phyloP scores from a whole-genome alignment of 2,113 vertebrate species.

The Clarias gariepinus region DNA sequence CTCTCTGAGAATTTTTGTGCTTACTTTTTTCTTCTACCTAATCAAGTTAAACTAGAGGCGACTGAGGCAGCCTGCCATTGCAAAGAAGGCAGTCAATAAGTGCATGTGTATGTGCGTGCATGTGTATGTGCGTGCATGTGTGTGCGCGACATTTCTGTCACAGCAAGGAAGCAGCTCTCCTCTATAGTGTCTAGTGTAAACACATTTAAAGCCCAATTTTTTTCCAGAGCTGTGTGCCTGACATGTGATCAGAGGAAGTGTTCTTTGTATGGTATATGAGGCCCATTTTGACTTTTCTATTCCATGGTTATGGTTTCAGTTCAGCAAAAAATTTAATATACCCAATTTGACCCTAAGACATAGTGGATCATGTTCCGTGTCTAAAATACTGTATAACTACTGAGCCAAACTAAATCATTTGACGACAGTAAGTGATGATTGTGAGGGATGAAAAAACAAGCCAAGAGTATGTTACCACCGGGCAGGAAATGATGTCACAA shows the following conservation, averaged over 20 bases:
- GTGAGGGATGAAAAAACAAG: not conserved
- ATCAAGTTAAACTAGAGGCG: not conserved
- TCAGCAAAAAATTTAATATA: not conserved
- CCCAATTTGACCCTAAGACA: not conserved
- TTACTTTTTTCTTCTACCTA: slow-evolving; percentile 21
- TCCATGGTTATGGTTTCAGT: not conserved
- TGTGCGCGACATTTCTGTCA: slow-evolving; percentile 32
- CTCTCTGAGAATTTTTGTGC: slow-evolving; percentile 7
- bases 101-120: not conserved
- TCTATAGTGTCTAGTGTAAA: slow-evolving; percentile 19
- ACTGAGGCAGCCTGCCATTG: not conserved
- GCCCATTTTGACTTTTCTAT: slow-evolving; percentile 3
- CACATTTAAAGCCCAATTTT: slow-evolving; percentile 47
- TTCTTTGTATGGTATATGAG: not conserved
- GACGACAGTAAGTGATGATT: not conserved
- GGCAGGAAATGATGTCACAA: slow-evolving; percentile 43
- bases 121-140: slow-evolving; percentile 14
- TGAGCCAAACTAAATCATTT: not conserved
- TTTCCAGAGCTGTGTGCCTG: slow-evolving; percentile 36
- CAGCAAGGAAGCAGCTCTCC: slow-evolving; percentile 32
- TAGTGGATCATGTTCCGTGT: not conserved
- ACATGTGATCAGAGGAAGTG: slow-evolving; percentile 46
- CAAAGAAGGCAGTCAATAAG: not conserved
- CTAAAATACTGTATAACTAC: not conserved
- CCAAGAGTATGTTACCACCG: not conserved